phyloP scores from a whole-genome alignment of 2,113 vertebrate species.

The Nematolebias whitei region DNA sequence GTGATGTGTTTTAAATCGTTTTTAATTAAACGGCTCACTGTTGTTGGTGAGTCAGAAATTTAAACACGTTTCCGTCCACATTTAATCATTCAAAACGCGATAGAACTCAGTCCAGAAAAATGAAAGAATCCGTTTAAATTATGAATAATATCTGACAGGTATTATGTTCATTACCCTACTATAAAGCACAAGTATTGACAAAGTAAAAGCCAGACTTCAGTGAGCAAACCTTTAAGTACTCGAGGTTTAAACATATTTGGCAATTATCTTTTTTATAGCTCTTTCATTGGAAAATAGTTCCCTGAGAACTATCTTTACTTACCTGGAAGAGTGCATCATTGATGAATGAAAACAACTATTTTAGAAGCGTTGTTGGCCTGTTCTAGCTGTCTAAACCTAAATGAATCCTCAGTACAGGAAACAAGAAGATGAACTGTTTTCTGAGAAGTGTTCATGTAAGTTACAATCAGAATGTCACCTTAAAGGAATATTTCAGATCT shows the following conservation, averaged over 20 bases:
- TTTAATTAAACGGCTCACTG: no score
- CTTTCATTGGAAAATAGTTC: not conserved
- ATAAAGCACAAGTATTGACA: conserved; percentile 21
- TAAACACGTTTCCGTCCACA: no score
- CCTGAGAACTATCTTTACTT: not conserved
- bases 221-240: conserved; percentile 7
- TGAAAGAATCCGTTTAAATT: no score
- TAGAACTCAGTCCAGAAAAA: no score
- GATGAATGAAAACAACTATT: conserved; percentile 22
- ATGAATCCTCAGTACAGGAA: not conserved
- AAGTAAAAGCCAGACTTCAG: conserved; percentile 12
- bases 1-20: no score
- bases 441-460: no score
- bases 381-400: no score
- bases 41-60: no score
- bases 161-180: no score
- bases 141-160: no score
- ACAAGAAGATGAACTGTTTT: conserved; percentile 16
- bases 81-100: no score
- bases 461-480: not conserved
- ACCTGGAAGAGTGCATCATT: conserved; percentile 19
- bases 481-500: no score
- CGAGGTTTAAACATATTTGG: conserved; percentile 2
- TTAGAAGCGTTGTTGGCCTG: not conserved
- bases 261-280: not conserved